phyloP scores from a whole-genome alignment of 2,797 vertebrate genomes.

The Rousettus madagascariensis region DNA sequence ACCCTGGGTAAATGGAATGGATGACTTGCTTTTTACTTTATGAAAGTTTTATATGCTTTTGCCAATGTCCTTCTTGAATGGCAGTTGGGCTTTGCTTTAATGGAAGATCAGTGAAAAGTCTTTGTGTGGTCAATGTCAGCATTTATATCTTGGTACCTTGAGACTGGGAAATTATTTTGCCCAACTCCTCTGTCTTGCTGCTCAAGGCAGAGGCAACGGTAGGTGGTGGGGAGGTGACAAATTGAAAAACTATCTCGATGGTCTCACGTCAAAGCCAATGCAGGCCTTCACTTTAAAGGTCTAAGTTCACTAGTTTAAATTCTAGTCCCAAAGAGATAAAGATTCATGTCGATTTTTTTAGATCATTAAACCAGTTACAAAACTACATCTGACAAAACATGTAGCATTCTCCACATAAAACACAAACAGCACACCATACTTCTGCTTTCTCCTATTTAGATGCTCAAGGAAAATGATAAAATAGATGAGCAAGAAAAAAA shows the following conservation, averaged over 20 bases:
- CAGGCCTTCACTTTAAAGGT: neutral
- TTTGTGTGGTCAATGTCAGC: neutral
- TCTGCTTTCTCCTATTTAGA: neutral
- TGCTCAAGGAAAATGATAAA: neutral
- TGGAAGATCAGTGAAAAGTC: neutral
- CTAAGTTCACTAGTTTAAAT: neutral
- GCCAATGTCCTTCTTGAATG: neutral
- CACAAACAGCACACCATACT: neutral
- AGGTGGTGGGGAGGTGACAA: neutral
- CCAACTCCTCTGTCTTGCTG: neutral
- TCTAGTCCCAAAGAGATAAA: neutral
- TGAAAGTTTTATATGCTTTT: neutral
- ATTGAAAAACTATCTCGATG: neutral
- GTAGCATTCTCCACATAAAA: neutral
- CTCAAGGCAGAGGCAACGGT: neutral
- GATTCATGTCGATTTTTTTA: conserved; percentile 3
- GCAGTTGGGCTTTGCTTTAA: neutral
- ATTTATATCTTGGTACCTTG: neutral
- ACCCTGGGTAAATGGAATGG: neutral
- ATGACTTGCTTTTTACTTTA: neutral
- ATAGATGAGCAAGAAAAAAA: neutral
- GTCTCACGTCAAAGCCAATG: neutral
- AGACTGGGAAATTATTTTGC: neutral
- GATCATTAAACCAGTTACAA: neutral
- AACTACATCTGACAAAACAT: neutral